phyloP scores from a whole-genome alignment of 2,888 invertebrate genomes.

The Clostera curtula region DNA sequence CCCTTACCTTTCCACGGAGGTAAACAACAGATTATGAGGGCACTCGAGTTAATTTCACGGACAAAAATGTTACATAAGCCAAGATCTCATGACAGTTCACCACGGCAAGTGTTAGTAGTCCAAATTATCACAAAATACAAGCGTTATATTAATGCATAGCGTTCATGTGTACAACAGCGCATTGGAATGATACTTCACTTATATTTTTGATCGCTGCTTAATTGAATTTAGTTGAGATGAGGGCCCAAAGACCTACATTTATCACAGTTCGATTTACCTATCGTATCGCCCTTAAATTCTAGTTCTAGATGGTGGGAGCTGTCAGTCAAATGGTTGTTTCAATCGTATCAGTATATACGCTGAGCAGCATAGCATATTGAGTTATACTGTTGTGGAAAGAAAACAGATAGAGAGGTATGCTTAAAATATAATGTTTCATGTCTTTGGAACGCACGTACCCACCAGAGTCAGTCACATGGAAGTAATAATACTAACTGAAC shows the following conservation, averaged over 20 bases:
- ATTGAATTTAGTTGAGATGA: constrained; percentile 37
- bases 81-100: constrained; percentile 57
- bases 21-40: constrained; percentile 54
- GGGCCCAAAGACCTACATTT: constrained; percentile 65
- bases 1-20: constrained; percentile 57
- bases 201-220: constrained; percentile 49
- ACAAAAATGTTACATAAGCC: constrained; percentile 68
- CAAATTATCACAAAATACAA: constrained; percentile 34
- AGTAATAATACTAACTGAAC: too few relatives aligned
- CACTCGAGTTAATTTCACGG: constrained; percentile 48
- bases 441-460: constrained; percentile 16
- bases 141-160: constrained; percentile 54
- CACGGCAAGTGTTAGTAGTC: constrained; percentile 35
- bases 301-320: constrained; percentile 38
- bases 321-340: constrained; percentile 26
- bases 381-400: constrained; percentile 1
- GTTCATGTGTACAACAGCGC: constrained; percentile 35
- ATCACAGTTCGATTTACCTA: constrained; percentile 45
- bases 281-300: constrained; percentile 20
- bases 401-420: constrained; percentile 5
- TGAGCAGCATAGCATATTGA: constrained; percentile 7
- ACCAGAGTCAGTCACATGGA: too few relatives aligned
- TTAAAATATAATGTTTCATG: constrained; percentile 1
- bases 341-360: constrained; percentile 2
- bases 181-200: constrained; percentile 62